Evolutionary conservation across 2,113 vertebrate species (phyloP), one percentile per base, ranked within the genome.

Genomic region (Hippocampus zosterae): DNA sequence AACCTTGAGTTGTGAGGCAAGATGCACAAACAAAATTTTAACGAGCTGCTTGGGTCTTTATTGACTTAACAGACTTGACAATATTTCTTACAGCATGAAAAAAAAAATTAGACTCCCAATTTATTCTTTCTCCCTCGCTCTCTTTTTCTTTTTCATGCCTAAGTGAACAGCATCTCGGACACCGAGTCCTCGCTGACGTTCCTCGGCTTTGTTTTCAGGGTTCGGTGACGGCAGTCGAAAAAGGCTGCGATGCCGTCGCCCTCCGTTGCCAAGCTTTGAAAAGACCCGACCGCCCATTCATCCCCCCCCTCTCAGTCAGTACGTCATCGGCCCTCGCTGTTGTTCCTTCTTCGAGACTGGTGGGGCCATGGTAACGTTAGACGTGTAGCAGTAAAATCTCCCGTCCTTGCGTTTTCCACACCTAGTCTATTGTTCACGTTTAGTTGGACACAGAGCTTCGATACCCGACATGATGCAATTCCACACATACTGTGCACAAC

Each of bases 261-360:
- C 27, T 79, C 76, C 72, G 37, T 71, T 84, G 83, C 80, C 62
- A 68, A 68, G 76, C 78, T 86, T 88, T 76, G 77, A 88, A 88
- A 87, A 23, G 80, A 71, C 63, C 79, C 82, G 75, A 69, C 83
- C 15, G 23, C 23, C 78, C 59, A 61, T 61, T 61, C 59, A 61
- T 3, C 69, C 84, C 78, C 84, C 78, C 84, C 78, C 77, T 84
- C 88, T 81, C 87, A 65, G 72, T 70, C 19, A 52, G 75, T 75
- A 71, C 55, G 23, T 57, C 25, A 27, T n/a, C 13, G 55, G 74
- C 75, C 55, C 76, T 68, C 48, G 67, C 73, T 67, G 69, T 72
- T 73, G 1, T 12, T 77, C 65, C n/a, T 65, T 33, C 18, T 67
- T 52, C 16, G 15, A 37, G 18, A 29, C 27, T n/a, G 65, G 25